Evolutionary conservation across 2,797 vertebrate species (phyloP), one percentile per base, ranked within the genome.

Genomic region (Peromyscus nudipes): DNA sequence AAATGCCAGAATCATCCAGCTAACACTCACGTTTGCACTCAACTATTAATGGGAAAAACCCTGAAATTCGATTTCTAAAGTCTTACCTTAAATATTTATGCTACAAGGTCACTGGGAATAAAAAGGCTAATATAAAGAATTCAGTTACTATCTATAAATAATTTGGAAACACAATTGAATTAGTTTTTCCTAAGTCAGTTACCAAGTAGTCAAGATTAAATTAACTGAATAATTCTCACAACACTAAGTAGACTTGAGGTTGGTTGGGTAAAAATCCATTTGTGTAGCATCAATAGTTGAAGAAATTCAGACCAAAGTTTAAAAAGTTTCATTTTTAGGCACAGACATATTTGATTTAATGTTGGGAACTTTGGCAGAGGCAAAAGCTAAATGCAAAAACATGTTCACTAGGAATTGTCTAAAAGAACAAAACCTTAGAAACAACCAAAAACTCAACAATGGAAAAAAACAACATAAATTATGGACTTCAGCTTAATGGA

Each of bases 61-160:
- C 31, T 86, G 43, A 71, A 34, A 69, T 37, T 86, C 34, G 17
- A 37, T 69, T n/a, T 52, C 46, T 49, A 55, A 86, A 86, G 65
- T 29, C 34, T 71, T 55, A 14, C 49, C 52, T 60, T 87, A 87
- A 88, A 55, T 71, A 40, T 73, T 88, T 64, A 64, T 91, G 67
- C 84, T 10, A 43, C 40, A 49, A 25, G 21, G 16, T 73, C 76
- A 94, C 55, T 80, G 31, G 27, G 92, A 93, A 89, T 46, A 67
- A 96, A 57, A 89, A 88, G 67, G 31, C 84, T 93, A 62, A 87
- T 77, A 81, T 73, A 94, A 93, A 83, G 79, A 91, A 79, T 75
- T 95, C 40, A 91, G 52, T 37, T 95, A 55, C 83, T 92, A 83
- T 37, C 81, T 90, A 90, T 67, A 86, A 94, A 96, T 92, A 96